Evolutionary conservation across 2,888 invertebrate species (phyloP).

Genomic region (Bruchidius siliquastri): DNA sequence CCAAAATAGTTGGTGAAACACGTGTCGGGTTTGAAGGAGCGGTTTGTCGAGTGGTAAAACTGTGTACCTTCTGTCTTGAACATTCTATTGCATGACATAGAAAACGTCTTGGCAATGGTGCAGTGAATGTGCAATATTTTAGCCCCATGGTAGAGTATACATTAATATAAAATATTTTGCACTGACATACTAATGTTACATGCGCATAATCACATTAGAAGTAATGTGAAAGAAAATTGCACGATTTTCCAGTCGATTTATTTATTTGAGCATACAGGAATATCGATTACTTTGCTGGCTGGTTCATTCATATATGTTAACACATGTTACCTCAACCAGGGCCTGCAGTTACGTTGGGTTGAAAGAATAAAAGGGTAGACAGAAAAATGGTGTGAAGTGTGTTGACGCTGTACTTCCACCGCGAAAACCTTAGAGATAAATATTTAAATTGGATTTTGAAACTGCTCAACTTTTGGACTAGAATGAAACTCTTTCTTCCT

Average conservation of each 20-base stretch:
- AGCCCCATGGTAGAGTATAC: conserved; percentile 10
- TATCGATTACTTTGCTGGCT: background rate
- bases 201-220: conserved; percentile 16
- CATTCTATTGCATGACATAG: background rate
- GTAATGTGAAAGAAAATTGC: conserved; percentile 28
- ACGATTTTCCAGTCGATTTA: conserved; percentile 27
- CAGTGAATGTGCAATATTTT: conserved; percentile 8
- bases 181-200: conserved; percentile 17
- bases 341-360: no score
- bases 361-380: no score
- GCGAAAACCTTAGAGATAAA: no score
- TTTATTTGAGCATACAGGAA: conserved; percentile 8
- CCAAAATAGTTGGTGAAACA: no score
- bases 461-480: no score
- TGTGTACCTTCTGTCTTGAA: background rate
- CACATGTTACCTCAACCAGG: background rate
- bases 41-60: no score
- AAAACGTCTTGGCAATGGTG: background rate
- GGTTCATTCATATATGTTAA: background rate
- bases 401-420: no score
- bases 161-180: conserved; percentile 18
- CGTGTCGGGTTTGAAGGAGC: no score
- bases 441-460: no score
- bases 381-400: no score
- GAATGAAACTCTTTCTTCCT: no score